Base-by-base conservation (phyloP, 2,888 invertebrate genomes). In the Lydus trimaculatus region DNA sequence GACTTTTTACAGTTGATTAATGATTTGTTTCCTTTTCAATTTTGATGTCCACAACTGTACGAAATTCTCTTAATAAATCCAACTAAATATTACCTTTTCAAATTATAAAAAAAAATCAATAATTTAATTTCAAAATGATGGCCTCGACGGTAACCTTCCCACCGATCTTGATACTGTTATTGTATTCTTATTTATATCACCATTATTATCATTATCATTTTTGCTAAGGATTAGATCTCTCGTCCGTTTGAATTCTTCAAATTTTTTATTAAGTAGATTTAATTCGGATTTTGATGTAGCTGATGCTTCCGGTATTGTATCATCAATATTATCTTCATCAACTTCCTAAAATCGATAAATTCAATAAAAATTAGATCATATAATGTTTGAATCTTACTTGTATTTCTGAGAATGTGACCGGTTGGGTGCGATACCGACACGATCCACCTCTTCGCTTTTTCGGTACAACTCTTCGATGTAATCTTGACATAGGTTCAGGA, bases 341-440 rank as follows among this genome's bases (percentile, higher is more conserved):
- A 92, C 91, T 85, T 92, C 92, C 89, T 91, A 85, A 33, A 83
- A 84, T 64, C 36, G n/a, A n/a, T 6, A 17, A 9, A 31, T 33
- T 23, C 9, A 17, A 33, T 60, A 62, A 13, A 13, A 6, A n/a
- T 6, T 8, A 62, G 56, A 17, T 20, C 56, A 0, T 1, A 62
- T 6, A 58, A 17, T 39, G 36, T n/a, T n/a, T n/a, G n/a, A 20
- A 20, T n/a, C 62, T 63, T 79, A 90, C 91, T 87, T 91, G 89
- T 75, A 93, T 93, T 86, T 93, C 93, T 52, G 92, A 90, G 83
- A 93, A 93, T 58, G 93, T 93, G 73, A 93, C 90, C 1, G 92
- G 92, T 82, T 90, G 90, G 39, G 92, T 92, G 76, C 90, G 88
- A 80, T 89, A 90, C 60, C 91, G 85, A 76, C 74, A 87, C 73